Evolutionary conservation across 2,113 vertebrate species (phyloP).

Genomic region (Clinocottus analis): DNA sequence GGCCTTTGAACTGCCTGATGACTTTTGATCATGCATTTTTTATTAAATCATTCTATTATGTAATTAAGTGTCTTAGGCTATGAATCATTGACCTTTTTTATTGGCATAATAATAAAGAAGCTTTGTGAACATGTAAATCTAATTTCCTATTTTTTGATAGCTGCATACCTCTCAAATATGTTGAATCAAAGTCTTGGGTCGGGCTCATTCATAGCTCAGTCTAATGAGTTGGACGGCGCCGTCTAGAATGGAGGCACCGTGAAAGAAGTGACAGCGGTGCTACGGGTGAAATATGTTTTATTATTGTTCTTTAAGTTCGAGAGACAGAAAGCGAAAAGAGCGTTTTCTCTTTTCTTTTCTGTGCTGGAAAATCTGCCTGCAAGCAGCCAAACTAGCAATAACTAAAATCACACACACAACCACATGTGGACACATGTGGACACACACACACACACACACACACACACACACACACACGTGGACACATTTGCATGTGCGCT

Average conservation of each 20-base stretch:
- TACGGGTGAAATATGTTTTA: background rate
- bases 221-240: background rate
- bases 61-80: too few relatives aligned
- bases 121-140: too few relatives aligned
- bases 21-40: background rate
- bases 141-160: background rate
- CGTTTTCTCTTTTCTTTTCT: background rate
- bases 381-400: conserved; percentile 2
- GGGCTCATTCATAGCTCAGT: background rate
- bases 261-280: background rate
- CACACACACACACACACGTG: too few relatives aligned
- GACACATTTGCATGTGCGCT: background rate
- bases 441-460: too few relatives aligned
- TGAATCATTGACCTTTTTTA: too few relatives aligned
- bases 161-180: background rate
- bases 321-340: background rate
- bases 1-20: background rate
- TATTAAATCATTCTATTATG: background rate
- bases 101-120: background rate
- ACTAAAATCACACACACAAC: background rate
- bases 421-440: background rate
- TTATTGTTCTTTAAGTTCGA: background rate
- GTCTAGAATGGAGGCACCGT: background rate
- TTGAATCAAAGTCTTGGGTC: background rate
- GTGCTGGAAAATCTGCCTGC: background rate